phyloP scores from a whole-genome alignment of 2,113 vertebrate species.

The Nematolebias whitei region DNA sequence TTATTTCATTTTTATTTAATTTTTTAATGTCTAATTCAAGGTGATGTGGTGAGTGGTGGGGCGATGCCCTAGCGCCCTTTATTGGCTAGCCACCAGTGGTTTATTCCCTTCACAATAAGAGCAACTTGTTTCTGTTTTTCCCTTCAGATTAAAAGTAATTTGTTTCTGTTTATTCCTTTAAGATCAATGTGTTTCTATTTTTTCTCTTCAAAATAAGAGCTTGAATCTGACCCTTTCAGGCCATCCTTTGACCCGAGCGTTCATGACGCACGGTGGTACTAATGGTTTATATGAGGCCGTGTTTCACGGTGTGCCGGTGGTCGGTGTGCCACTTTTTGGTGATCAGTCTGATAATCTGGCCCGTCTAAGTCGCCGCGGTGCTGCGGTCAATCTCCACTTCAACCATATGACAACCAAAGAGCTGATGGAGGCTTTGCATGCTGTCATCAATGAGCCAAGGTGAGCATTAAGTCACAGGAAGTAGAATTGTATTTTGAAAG shows the following conservation, averaged over 20 bases:
- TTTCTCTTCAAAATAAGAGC: slow-evolving; percentile 3
- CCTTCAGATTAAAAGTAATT: too few relatives aligned
- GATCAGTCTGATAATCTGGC: slow-evolving; percentile 86
- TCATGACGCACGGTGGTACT: slow-evolving; percentile 89
- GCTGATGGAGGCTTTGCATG: slow-evolving; percentile 76
- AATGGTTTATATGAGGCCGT: slow-evolving; percentile 92
- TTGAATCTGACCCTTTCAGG: slow-evolving; percentile 51
- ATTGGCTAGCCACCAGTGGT: too few relatives aligned
- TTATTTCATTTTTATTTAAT: too few relatives aligned
- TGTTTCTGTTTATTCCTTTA: too few relatives aligned
- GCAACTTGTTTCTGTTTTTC: too few relatives aligned
- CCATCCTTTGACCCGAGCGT: slow-evolving; percentile 85
- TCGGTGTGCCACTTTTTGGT: slow-evolving; percentile 86
- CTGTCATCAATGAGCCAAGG: slow-evolving; percentile 78
- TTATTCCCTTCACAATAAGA: too few relatives aligned
- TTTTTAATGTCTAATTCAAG: too few relatives aligned
- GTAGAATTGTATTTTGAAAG: background rate
- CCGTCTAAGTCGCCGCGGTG: slow-evolving; percentile 83
- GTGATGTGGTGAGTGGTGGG: too few relatives aligned
- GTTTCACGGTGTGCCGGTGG: slow-evolving; percentile 86
- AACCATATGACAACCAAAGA: slow-evolving; percentile 75
- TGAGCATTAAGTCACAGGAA: slow-evolving; percentile 60
- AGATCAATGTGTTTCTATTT: background rate
- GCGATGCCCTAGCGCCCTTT: too few relatives aligned
- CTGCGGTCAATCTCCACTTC: slow-evolving; percentile 81